Evolutionary conservation across 2,888 invertebrate species (phyloP), one percentile per base, ranked within the genome.

Genomic region (Barypeithes pellucidus): DNA sequence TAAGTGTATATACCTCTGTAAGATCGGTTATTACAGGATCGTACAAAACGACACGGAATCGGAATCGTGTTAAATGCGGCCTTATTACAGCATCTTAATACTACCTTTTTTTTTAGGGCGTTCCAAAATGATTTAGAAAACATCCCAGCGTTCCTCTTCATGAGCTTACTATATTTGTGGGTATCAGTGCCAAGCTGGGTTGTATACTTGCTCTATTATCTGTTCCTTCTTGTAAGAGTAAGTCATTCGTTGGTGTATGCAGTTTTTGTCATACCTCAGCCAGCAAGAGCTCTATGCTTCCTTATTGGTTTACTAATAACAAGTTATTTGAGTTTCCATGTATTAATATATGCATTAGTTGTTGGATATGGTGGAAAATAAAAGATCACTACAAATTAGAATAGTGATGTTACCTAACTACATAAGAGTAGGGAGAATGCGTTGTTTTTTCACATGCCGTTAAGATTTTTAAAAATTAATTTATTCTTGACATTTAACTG

Each of bases 101-200:
- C 2, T n/a, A 29, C 29, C 1, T 29, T 29, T 29, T 29, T 29
- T 29, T 29, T 29, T 83, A 92, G 92, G 79, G 92, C 91, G 11
- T 92, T 93, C 82, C 86, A 89, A 78, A 93, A 93, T 80, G 93
- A 93, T 82, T 82, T 93, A 83, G 93, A 93, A 85, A 93, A 92
- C 83, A 92, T 93, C 67, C 88, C 90, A 0, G 87, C 89, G 0
- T 93, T 92, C 82, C 88, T 91, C 82, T 79, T 91, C 12, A 83
- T 90, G 33, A 90, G 89, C 4, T 87, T 89, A 4, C 82, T 90
- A 68, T 93, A 91, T 85, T 81, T 91, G 69, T 86, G 89, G 24
- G 91, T 91, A 0, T 86, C 87, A 0, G 93, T 93, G 0, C 84
- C 84, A 65, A 81, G 85, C 5, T 82, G 79, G 72, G 62, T 88